Conservation (phyloP, 2,888 invertebrate genomes). For the Lasioglossum villosulum region DNA sequence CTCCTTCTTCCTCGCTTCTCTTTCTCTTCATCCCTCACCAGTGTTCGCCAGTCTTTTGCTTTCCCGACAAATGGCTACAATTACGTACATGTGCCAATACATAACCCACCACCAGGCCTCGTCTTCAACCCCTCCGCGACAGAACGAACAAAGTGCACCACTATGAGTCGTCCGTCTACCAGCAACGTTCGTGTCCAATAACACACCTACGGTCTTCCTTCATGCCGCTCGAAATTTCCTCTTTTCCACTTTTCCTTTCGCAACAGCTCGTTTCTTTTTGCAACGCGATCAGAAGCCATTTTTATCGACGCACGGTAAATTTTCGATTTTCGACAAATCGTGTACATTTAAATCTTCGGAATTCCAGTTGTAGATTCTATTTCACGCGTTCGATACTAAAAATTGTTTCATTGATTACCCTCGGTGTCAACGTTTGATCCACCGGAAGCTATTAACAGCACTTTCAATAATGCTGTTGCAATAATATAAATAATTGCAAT, state of each 20-base stretch:
- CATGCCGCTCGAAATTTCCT: neutral
- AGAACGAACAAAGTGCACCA: slow-evolving; percentile 66
- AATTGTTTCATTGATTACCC: too few relatives aligned
- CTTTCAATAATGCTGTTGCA: too few relatives aligned
- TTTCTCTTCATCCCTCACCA: slow-evolving; percentile 32
- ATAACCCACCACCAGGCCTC: slow-evolving; percentile 70
- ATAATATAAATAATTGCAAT: too few relatives aligned
- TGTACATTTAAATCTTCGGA: neutral
- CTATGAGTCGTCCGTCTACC: slow-evolving; percentile 67
- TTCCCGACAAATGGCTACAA: slow-evolving; percentile 80
- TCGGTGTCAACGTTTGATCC: too few relatives aligned
- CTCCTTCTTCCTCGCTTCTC: slow-evolving; percentile 24
- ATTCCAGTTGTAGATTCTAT: too few relatives aligned
- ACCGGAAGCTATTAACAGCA: too few relatives aligned
- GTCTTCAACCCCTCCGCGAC: slow-evolving; percentile 42
- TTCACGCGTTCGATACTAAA: too few relatives aligned
- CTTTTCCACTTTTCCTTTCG: neutral
- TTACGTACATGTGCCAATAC: slow-evolving; percentile 81
- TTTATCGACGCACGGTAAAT: neutral
- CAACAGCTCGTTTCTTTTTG: neutral
- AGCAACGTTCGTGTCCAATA: slow-evolving; percentile 62
- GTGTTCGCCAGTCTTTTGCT: slow-evolving; percentile 58
- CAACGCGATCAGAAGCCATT: neutral
- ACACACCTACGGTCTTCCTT: slow-evolving; percentile 28
- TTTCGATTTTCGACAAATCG: neutral